phyloP scores from a whole-genome alignment of 92 coral and sea anemone species.

The Meandrina meandrites region DNA sequence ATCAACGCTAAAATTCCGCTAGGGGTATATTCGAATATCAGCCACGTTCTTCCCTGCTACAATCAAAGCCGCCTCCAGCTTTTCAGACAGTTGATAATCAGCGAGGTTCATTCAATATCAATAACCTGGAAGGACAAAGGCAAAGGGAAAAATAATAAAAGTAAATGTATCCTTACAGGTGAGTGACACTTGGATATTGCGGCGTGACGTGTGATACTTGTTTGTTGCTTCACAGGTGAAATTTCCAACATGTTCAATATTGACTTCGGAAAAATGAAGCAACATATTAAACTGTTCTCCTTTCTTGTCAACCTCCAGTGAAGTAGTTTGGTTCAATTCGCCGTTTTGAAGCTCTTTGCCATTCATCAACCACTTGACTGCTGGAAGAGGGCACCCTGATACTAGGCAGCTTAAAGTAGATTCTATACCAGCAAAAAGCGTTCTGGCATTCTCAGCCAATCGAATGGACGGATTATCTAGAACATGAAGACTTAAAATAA shows the following conservation, averaged over 20 bases:
- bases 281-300: neutral
- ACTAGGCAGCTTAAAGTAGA: neutral
- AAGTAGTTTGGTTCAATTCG: neutral
- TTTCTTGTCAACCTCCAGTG: neutral
- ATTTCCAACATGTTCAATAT: neutral
- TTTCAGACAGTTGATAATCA: no score
- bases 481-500: neutral
- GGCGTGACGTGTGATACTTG: neutral
- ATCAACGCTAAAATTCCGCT: no score
- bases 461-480: neutral
- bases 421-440: neutral
- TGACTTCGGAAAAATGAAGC: neutral
- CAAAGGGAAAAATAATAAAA: no score
- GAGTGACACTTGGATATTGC: neutral
- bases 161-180: neutral
- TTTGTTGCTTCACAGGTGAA: conserved; percentile 8
- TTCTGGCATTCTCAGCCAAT: neutral
- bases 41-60: no score
- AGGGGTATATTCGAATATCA: no score
- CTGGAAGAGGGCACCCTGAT: conserved; percentile 15
- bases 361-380: conserved; percentile 15
- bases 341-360: conserved; percentile 5
- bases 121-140: no score
- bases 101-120: no score
- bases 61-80: no score